phyloP scores from a whole-genome alignment of 1,140 invertebrate genomes.

The Megalonaias nervosa region DNA sequence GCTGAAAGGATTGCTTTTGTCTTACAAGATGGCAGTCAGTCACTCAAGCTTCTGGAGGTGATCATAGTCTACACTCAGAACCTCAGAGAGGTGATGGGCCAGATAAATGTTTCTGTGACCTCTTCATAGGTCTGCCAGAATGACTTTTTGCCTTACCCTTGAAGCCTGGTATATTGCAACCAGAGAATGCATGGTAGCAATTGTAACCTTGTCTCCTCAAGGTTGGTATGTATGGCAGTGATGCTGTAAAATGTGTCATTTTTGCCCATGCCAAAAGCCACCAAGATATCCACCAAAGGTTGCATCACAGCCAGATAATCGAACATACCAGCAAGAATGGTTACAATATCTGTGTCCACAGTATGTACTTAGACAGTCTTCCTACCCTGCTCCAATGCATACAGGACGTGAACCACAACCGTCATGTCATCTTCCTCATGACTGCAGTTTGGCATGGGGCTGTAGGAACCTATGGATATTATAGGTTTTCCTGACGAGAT shows the following conservation, averaged over 20 bases:
- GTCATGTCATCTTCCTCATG: neutral
- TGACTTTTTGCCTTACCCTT: constrained; percentile 3
- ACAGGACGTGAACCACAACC: neutral
- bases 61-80: too few relatives aligned
- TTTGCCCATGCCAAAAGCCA: neutral
- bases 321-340: neutral
- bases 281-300: neutral
- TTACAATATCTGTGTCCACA: neutral
- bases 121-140: neutral
- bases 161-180: neutral
- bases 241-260: too few relatives aligned
- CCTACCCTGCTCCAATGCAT: neutral
- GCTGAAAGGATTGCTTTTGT: too few relatives aligned
- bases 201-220: neutral
- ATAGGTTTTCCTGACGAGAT: neutral
- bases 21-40: too few relatives aligned
- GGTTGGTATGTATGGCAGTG: neutral
- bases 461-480: neutral
- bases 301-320: neutral
- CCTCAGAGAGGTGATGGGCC: too few relatives aligned
- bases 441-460: neutral
- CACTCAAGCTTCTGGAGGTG: too few relatives aligned
- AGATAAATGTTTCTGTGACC: too few relatives aligned
- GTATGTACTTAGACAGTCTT: neutral
- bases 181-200: neutral